Evolutionary conservation across 2,797 vertebrate species (phyloP).

Genomic region (Hydrophis major): DNA sequence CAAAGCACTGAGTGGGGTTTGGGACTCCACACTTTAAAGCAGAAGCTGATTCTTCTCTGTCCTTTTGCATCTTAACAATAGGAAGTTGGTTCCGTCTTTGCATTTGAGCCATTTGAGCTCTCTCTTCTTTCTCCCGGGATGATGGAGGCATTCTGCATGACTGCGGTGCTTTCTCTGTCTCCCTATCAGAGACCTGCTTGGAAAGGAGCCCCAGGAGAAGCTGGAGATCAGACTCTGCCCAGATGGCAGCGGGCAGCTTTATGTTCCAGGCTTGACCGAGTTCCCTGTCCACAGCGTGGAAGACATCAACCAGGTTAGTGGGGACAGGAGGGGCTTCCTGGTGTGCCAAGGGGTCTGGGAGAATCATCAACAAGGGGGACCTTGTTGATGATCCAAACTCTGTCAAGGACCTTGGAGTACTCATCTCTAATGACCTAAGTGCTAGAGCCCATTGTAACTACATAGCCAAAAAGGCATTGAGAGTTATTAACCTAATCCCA

Average conservation of each 20-base stretch:
- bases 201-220: conserved; percentile 85
- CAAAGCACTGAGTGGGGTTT: not conserved
- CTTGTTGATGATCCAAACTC: too few species aligned
- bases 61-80: not conserved
- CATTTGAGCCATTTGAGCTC: not conserved
- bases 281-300: conserved; percentile 85
- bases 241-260: conserved; percentile 89
- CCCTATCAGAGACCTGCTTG: conserved; percentile 83
- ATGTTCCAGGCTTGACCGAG: conserved; percentile 88
- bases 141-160: not conserved
- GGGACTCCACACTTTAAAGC: not conserved
- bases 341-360: not conserved
- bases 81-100: not conserved
- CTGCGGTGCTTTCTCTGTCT: not conserved
- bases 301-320: conserved; percentile 88
- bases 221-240: conserved; percentile 95
- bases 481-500: too few species aligned
- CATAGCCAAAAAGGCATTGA: too few species aligned
- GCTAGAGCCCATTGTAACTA: too few species aligned
- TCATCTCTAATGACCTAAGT: too few species aligned
- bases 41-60: not conserved
- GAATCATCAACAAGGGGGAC: too few species aligned
- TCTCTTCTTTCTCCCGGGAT: not conserved
- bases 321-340: not conserved
- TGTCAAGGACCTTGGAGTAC: too few species aligned